phyloP scores from a whole-genome alignment of 2,888 invertebrate genomes.

The Pyrgus malvae region DNA sequence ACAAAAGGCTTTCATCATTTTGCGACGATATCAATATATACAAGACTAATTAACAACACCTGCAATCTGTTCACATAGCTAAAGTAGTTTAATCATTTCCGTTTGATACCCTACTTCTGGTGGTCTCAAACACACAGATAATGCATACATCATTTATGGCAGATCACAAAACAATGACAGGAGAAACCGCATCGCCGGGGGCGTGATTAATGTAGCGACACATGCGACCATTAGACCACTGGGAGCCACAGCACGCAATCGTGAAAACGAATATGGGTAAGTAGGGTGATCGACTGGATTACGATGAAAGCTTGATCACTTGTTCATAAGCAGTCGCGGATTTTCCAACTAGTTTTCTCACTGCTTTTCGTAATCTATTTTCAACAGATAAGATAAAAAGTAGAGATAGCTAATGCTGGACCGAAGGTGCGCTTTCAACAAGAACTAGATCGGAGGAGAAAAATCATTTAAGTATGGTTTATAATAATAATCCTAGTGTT shows the following conservation, averaged over 20 bases:
- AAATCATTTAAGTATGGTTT: too few species aligned
- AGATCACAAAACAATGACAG: constrained; percentile 23
- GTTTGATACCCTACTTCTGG: too few species aligned
- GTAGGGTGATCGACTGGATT: constrained; percentile 33
- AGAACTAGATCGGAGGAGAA: too few species aligned
- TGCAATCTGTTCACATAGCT: too few species aligned
- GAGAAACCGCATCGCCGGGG: constrained; percentile 32
- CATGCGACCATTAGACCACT: constrained; percentile 20
- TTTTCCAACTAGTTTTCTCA: neutral
- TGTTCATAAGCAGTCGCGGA: too few species aligned
- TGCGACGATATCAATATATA: too few species aligned
- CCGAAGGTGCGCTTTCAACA: too few species aligned
- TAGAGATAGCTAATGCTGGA: too few species aligned
- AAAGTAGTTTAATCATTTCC: too few species aligned
- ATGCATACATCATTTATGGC: neutral
- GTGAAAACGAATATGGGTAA: constrained; percentile 35
- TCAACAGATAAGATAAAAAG: neutral
- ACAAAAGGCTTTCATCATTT: too few species aligned
- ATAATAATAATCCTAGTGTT: too few species aligned
- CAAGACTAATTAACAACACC: too few species aligned
- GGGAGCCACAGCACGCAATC: constrained; percentile 29
- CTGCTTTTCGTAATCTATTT: neutral
- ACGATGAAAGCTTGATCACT: constrained; percentile 37
- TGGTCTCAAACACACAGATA: neutral
- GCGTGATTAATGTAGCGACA: constrained; percentile 35